Evolutionary conservation across 2,113 vertebrate species (phyloP).

Genomic region (Galbula dea): DNA sequence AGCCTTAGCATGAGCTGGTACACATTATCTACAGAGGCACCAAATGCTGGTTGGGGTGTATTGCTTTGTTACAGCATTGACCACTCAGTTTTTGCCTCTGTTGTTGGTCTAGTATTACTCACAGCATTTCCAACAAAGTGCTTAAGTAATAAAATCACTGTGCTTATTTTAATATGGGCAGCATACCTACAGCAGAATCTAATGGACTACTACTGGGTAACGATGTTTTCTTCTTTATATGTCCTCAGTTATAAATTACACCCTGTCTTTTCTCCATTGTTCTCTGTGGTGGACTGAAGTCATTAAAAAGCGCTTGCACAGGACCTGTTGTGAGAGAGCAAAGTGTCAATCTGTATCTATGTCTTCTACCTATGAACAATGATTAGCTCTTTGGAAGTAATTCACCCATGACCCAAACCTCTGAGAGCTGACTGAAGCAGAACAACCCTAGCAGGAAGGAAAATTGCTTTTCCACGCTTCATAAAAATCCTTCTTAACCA

Average conservation of each 20-base stretch:
- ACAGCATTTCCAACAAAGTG: neutral
- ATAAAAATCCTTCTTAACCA: neutral
- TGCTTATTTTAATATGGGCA: neutral
- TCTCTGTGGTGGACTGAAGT: neutral
- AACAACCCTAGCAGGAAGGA: neutral
- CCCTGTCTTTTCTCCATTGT: neutral
- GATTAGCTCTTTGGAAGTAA: constrained; percentile 28
- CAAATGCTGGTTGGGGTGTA: rapidly evolving
- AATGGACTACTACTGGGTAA: neutral
- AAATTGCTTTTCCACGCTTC: constrained; percentile 36
- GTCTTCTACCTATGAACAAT: neutral
- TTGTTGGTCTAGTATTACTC: neutral
- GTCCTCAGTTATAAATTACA: neutral
- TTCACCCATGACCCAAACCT: constrained; percentile 2
- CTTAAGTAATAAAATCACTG: neutral
- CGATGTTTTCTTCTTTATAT: neutral
- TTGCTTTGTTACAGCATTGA: neutral
- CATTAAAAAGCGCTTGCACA: neutral
- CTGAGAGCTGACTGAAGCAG: constrained; percentile 9
- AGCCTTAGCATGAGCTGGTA: neutral
- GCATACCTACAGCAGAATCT: neutral
- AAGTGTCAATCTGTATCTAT: neutral
- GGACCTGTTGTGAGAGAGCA: neutral
- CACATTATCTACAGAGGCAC: neutral
- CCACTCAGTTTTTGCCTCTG: neutral